Conservation (phyloP, 1,140 invertebrate genomes). For the Eciton burchellii region DNA sequence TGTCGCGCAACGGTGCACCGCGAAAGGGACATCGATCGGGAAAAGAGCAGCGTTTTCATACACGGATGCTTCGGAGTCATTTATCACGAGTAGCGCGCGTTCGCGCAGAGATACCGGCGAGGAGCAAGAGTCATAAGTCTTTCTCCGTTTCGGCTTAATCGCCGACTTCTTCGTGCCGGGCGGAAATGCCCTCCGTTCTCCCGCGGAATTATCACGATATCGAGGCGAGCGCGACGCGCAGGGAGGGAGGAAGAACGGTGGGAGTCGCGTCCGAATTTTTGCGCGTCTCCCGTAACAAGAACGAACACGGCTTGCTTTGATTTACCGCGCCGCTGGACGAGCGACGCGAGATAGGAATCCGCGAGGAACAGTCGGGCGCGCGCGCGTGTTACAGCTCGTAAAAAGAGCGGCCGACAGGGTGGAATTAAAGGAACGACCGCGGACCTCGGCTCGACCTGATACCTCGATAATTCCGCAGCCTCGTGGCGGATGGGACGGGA, state of each 20-base stretch:
- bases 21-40: slow-evolving; percentile 25
- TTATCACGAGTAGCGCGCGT: slow-evolving; percentile 19
- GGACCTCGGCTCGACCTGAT: slow-evolving; percentile 24
- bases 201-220: slow-evolving; percentile 36
- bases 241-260: background rate
- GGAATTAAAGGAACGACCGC: slow-evolving; percentile 45
- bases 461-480: slow-evolving; percentile 78
- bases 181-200: slow-evolving; percentile 17
- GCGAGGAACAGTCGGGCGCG: background rate
- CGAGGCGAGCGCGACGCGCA: background rate
- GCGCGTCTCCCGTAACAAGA: slow-evolving; percentile 10
- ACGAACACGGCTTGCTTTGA: slow-evolving; percentile 25
- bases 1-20: background rate
- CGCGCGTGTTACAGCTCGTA: slow-evolving; percentile 16
- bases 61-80: slow-evolving; percentile 40
- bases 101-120: slow-evolving; percentile 34
- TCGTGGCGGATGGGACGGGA: slow-evolving; percentile 46
- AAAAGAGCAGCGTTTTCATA: slow-evolving; percentile 15
- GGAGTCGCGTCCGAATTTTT: background rate
- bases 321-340: slow-evolving; percentile 4
- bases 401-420: slow-evolving; percentile 43
- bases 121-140: slow-evolving; percentile 53
- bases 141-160: slow-evolving; percentile 47
- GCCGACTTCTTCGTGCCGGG: slow-evolving; percentile 12
- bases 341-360: slow-evolving; percentile 1